phyloP scores from a whole-genome alignment of 1,140 invertebrate genomes.

The Aplysia californica region DNA sequence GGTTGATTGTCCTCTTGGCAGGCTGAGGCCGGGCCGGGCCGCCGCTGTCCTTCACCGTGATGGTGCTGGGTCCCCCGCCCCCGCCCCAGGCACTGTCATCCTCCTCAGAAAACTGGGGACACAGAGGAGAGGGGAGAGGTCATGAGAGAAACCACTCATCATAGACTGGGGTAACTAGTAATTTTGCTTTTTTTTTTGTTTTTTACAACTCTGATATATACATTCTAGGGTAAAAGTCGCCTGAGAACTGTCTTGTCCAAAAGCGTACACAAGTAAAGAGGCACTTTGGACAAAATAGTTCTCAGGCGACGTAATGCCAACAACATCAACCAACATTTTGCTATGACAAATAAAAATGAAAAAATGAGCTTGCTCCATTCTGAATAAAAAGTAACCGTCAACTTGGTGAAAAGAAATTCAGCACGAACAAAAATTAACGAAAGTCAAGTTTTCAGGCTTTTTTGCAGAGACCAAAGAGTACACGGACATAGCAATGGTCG shows the following conservation, averaged over 20 bases:
- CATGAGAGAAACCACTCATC: too few relatives aligned
- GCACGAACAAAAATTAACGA: background rate
- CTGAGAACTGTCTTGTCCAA: background rate
- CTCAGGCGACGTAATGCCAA: too few relatives aligned
- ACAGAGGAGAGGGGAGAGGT: background rate
- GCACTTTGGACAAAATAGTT: too few relatives aligned
- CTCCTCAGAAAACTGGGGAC: conserved; percentile 8
- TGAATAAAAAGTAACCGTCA: too few relatives aligned
- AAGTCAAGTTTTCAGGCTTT: too few relatives aligned
- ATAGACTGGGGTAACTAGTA: too few relatives aligned
- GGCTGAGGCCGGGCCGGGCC: background rate
- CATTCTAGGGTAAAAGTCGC: too few relatives aligned
- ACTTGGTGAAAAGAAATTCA: background rate
- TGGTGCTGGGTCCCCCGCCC: conserved; percentile 16
- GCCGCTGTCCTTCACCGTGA: background rate
- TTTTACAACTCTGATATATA: too few relatives aligned
- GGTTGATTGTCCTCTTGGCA: background rate
- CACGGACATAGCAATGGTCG: too few relatives aligned
- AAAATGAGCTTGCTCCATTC: too few relatives aligned
- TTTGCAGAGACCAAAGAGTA: too few relatives aligned
- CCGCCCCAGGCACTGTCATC: conserved; percentile 13
- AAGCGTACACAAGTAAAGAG: background rate
- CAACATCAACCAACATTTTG: background rate
- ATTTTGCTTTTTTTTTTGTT: too few relatives aligned
- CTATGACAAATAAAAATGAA: background rate